Evolutionary conservation across 2,113 vertebrate genomes (phyloP), one percentile per base, ranked within the genome.

Genomic region (Calonectris borealis): DNA sequence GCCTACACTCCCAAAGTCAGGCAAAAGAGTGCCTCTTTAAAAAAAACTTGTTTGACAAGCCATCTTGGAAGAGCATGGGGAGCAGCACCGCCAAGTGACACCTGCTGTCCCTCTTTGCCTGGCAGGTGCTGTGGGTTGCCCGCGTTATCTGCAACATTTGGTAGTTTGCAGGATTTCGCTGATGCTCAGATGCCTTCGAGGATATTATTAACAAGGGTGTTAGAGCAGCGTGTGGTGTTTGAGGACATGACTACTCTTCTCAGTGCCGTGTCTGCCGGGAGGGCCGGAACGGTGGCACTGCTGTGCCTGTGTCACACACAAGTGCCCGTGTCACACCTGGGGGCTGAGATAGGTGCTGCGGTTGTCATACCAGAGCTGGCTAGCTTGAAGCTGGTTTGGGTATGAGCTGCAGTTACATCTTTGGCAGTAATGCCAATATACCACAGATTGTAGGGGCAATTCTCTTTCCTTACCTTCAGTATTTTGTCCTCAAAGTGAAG

Each of bases 361-460:
- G 27, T 25, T 32, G 19, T 54, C 2, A 1, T 34, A 8, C 31
- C 0, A 2, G 18, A 58, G 49, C 49, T 3, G 9, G 6, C 6
- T 18, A 13, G 49, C 34, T 58, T 27, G 34, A 9, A 57, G 55
- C 16, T 73, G 7, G 11, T 73, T 65, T 65, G 44, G 34, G 17
- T 64, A 20, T 7, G 32, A 61, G 49, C 58, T 86, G 49, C 49
- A 16, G 26, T 60, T 13, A 5, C 4, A 3, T 17, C 58, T 84
- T 77, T 31, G 51, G 62, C n/a, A n/a, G 24, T 22, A 40, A 34
- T 7, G 20, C 32, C 13, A 15, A 6, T 5, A 6, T 3, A 72
- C 31, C 27, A 9, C 34, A 54, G 46, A 22, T 36, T 36, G 24
- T 15, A 31, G 29, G 34, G 21, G 7, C 27, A 38, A 68, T 76